Evolutionary conservation across 2,113 vertebrate genomes (phyloP).

Genomic region (Pontoporia blainvillei): DNA sequence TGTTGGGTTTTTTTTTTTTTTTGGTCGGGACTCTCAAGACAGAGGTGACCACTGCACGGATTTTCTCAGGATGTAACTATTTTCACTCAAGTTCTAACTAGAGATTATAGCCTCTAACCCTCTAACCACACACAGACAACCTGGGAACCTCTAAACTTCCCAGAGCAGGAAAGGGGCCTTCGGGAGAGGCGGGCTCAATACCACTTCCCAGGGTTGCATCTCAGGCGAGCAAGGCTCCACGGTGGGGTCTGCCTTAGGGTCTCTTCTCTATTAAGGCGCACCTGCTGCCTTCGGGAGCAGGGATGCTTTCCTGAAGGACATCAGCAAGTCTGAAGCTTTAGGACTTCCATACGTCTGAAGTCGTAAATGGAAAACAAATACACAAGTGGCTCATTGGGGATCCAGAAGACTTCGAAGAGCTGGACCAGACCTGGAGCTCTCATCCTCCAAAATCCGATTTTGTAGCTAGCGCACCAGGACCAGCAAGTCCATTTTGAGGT

Average conservation of each 20-base stretch:
- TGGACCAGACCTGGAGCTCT: background rate
- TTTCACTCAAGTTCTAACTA: background rate
- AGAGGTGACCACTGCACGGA: background rate
- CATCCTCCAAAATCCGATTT: background rate
- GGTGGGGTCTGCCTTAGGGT: background rate
- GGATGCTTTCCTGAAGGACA: background rate
- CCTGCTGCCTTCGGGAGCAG: background rate
- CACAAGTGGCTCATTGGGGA: background rate
- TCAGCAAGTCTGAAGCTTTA: background rate
- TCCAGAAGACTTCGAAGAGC: background rate
- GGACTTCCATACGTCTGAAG: background rate
- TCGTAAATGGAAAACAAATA: background rate
- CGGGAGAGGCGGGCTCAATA: background rate
- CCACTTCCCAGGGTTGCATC: rapidly evolving
- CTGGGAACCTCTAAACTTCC: background rate
- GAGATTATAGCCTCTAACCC: background rate
- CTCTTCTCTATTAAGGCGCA: background rate
- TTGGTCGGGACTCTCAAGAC: background rate
- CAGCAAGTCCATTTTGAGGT: background rate
- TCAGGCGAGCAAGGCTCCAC: background rate
- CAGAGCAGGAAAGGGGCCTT: background rate
- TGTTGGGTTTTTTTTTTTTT: background rate
- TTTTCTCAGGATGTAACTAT: background rate
- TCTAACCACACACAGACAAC: background rate
- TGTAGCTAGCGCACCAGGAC: background rate